Evolutionary conservation across 2,888 invertebrate genomes (phyloP).

Genomic region (Pachliopta kotzebuea): DNA sequence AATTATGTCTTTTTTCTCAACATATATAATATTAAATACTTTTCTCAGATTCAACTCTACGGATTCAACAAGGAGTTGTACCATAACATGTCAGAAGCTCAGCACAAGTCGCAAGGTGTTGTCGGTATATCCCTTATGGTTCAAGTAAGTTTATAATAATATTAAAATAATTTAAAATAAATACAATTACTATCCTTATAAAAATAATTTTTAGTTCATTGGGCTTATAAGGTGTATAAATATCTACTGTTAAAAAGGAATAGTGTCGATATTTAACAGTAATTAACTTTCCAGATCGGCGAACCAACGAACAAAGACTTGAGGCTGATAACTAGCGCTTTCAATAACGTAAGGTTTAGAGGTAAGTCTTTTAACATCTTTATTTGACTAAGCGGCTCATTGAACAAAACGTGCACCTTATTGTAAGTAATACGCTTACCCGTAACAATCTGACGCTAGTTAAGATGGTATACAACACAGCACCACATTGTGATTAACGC

Average conservation of each 20-base stretch:
- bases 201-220: too few species aligned
- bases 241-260: background rate
- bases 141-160: slow-evolving; percentile 82
- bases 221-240: background rate
- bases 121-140: slow-evolving; percentile 97
- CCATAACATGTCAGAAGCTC: slow-evolving; percentile 97
- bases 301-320: slow-evolving; percentile 92
- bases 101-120: slow-evolving; percentile 97
- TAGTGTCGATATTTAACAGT: background rate
- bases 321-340: slow-evolving; percentile 92
- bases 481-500: too few species aligned
- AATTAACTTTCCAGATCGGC: slow-evolving; percentile 84
- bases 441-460: too few species aligned
- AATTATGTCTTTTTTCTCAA: too few species aligned
- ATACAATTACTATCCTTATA: too few species aligned
- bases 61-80: slow-evolving; percentile 98
- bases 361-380: slow-evolving; percentile 78
- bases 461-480: too few species aligned
- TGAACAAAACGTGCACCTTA: too few species aligned
- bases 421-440: too few species aligned
- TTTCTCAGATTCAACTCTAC: slow-evolving; percentile 93
- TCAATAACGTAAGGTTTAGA: slow-evolving; percentile 91
- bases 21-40: background rate
- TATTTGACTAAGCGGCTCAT: too few species aligned
- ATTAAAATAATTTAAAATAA: background rate